Conservation (phyloP, 2,797 vertebrate species). For the Florisuga fusca region DNA sequence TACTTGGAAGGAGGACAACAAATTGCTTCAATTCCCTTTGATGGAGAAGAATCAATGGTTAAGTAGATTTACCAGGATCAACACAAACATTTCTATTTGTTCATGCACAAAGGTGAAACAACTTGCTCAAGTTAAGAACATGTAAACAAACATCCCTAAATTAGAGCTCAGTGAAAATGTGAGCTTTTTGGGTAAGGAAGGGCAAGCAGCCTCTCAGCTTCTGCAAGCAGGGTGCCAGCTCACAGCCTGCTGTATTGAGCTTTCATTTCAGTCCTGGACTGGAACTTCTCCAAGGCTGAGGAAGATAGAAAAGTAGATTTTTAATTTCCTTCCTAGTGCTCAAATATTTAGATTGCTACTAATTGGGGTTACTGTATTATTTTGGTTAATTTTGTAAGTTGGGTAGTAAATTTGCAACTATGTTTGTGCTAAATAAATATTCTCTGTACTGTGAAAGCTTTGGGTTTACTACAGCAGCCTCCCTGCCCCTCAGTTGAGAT, state of each 20-base stretch:
- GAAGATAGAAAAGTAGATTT: not conserved
- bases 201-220: not conserved
- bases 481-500: not conserved
- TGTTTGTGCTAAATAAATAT: not conserved
- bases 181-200: not conserved
- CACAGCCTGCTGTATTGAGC: not conserved
- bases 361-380: not conserved
- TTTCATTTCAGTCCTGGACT: accelerated
- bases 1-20: not conserved
- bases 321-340: not conserved
- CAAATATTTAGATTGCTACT: not conserved
- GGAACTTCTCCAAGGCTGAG: not conserved
- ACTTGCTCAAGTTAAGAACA: not conserved
- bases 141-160: not conserved
- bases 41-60: not conserved
- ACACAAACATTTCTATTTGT: not conserved
- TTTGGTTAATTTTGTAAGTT: not conserved
- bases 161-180: not conserved
- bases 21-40: not conserved
- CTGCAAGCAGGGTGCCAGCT: not conserved
- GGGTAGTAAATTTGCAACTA: not conserved
- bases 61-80: not conserved
- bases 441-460: not conserved
- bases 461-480: not conserved
- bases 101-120: not conserved